Base-by-base conservation (phyloP, 2,113 vertebrate genomes). In the Neomonachus schauinslandi region DNA sequence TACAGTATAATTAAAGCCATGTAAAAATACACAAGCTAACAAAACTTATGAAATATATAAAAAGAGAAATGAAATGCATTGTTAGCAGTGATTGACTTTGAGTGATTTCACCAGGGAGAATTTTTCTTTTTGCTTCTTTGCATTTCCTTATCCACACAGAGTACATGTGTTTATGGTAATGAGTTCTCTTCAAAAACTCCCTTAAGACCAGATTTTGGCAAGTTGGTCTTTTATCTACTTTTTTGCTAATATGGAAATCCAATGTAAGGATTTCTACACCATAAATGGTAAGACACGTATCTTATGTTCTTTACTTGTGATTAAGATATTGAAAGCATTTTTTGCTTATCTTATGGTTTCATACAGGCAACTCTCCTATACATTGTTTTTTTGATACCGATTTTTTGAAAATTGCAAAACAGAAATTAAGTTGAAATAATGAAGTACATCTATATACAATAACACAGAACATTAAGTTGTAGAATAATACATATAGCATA, bases 241-340 rank as follows among this genome's bases (percentile, higher is more conserved):
- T 91, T 96, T 87, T 95, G 83, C 51, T 89, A 67, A 82, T 77
- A 42, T 67, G 49, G 49, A 95, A 94, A 85, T 88, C 51, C 15
- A 69, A 12, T 46, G 31, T 95, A 74, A 94, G 33, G 24, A 91
- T 85, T 71, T 67, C 67, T 92, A 77, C 42, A 61, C 39, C 49
- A 86, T 83, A 53, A 92, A 92, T 83, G 57, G 65, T 63, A 91
- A 91, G 59, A 87, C 14, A 77, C 36, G 2, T 71, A 96, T 46
- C 21, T 59, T 79, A 36, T 12, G 6, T 18, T 39, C 49, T 92
- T 88, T 72, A 84, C 74, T 36, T 89, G 28, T 59, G 15, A 91
- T 79, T 86, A 82, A 86, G 46, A 36, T 67, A 69, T 22, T 67
- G 33, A 42, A 76, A 92, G 77, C 42, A 76, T 53, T 94, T 92